Percentiles rank a stretch among this genome's conserved stretches.
Conservation (phyloP, 1,140 invertebrate species). For the Hylaeus anthracinus region DNA sequence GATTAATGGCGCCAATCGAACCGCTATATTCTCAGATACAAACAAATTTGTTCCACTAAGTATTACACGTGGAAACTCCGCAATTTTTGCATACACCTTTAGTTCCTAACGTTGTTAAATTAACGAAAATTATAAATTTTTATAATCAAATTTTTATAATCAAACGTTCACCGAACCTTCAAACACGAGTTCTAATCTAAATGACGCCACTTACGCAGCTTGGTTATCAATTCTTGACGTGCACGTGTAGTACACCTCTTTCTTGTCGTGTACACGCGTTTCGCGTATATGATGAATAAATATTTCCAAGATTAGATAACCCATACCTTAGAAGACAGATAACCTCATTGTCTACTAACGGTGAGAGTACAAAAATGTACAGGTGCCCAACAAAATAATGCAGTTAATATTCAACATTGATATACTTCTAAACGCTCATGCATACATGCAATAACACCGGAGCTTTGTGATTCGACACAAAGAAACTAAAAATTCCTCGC, state of each 20-base stretch:
- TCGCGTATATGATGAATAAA: constrained; percentile 49
- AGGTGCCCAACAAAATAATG: constrained; percentile 16
- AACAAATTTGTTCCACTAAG: too few relatives aligned
- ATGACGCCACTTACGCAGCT: constrained; percentile 26
- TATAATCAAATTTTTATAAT: background rate
- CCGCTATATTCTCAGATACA: too few relatives aligned
- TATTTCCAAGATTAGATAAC: constrained; percentile 61
- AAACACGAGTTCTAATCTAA: constrained; percentile 38
- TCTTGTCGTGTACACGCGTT: constrained; percentile 41
- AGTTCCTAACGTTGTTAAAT: too few relatives aligned
- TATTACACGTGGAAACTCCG: too few relatives aligned
- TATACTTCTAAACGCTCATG: background rate
- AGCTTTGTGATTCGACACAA: background rate
- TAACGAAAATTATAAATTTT: too few relatives aligned
- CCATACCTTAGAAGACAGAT: constrained; percentile 36
- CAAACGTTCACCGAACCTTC: constrained; percentile 12
- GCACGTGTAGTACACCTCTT: constrained; percentile 44
- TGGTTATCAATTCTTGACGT: constrained; percentile 41
- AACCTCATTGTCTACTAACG: constrained; percentile 42
- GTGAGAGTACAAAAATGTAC: constrained; percentile 26
- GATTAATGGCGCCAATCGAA: too few relatives aligned
- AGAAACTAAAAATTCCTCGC: background rate
- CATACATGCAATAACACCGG: background rate
- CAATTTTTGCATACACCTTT: too few relatives aligned
- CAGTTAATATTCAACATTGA: background rate